Base-by-base conservation (phyloP, 1,140 invertebrate species). In the Neotoxoptera formosana region DNA sequence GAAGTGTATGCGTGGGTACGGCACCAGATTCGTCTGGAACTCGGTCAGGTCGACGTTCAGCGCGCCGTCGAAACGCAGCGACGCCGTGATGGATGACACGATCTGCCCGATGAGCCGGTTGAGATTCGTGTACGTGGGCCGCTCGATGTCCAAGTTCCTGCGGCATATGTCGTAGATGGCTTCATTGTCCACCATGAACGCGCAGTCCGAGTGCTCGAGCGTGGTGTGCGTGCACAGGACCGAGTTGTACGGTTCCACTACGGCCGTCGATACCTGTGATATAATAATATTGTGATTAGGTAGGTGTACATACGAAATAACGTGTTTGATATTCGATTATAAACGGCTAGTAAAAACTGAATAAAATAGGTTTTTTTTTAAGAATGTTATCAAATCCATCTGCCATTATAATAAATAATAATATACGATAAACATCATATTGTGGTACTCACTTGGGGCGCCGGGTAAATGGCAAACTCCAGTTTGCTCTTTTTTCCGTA, bases 41-140 rank as follows among this genome's bases (percentile, higher is more conserved):
- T 76, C 60, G 60, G 60, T 76, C 60, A 76, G 60, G 60, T 76
- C 60, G 60, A 76, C 60, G 60, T 76, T 76, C 60, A 76, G 60
- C 30, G 60, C 60, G 14, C 60, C 60, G 60, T 76, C 60, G 60
- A 76, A 76, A 17, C 60, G 30, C 60, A 76, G 60, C 60, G 60
- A 76, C 60, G 60, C 60, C 14, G 60, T 76, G 30, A 76, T 76
- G n/a, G 60, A 76, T 11, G 60, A 76, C 60, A 76, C 60, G 60
- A 76, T 76, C 60, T 76, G 60, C 30, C 60, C 60, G 60, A 76
- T 76, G 30, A 76, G 60, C 60, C 60, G 14, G 14, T 76, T 76
- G 0, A 76, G 60, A 17, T 76, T 76, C 30, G 60, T 76, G 60
- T 76, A 76, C 60, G 60, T 76, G 60, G 60, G 60, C 14, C 60